Percentiles rank a stretch among this genome's conserved stretches.
These are phyloP conservation scores for Porites cylindrica DNA, from an alignment of 92 coral and sea anemone species.

Conservation along the genomic window DNA sequence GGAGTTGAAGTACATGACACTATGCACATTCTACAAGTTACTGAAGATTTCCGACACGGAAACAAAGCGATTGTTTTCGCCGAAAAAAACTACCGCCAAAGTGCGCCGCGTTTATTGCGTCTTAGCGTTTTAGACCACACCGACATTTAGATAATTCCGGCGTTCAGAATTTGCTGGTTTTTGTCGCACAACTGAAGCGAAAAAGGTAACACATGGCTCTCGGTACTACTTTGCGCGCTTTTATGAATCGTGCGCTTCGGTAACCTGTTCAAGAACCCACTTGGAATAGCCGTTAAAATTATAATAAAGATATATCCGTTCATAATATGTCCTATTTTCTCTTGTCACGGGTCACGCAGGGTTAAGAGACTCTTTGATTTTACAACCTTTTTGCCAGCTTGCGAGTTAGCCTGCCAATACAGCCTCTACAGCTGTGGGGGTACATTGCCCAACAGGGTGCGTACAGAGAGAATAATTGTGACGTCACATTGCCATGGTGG, in stretches of 20 bases:
- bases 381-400: not conserved
- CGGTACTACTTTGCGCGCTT: not conserved
- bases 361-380: constrained; percentile 14
- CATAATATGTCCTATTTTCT: constrained; percentile 7
- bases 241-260: not conserved
- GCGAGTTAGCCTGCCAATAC: too few species aligned
- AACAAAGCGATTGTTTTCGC: not conserved
- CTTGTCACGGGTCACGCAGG: not conserved
- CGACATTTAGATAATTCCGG: not conserved
- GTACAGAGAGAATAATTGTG: too few species aligned
- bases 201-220: not conserved
- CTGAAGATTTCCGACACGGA: not conserved
- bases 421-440: too few species aligned
- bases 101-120: constrained; percentile 6
- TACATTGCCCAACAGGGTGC: too few species aligned
- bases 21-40: not conserved
- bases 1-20: not conserved
- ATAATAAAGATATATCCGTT: not conserved
- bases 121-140: not conserved
- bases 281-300: not conserved
- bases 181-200: not conserved
- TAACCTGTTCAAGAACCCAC: not conserved
- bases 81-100: constrained; percentile 5
- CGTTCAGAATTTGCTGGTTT: not conserved
- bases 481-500: too few species aligned